phyloP scores from a whole-genome alignment of 2,888 invertebrate species.

The Siphlonurus alternatus region DNA sequence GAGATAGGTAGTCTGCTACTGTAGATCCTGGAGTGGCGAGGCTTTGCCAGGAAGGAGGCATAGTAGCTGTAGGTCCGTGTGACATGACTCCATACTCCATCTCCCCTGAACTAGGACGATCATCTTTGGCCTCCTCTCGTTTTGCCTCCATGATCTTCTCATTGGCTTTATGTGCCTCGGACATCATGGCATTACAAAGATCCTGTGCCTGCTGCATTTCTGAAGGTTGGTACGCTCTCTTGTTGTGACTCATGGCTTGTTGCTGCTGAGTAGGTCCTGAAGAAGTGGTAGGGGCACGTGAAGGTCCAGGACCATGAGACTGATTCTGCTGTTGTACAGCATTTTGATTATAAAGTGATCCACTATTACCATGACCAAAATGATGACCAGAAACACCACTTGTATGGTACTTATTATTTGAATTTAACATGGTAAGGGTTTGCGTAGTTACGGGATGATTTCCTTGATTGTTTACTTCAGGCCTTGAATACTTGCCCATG shows the following conservation, averaged over 20 bases:
- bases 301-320: conserved; percentile 13
- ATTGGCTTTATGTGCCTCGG: conserved; percentile 9
- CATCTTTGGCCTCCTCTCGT: conserved; percentile 14
- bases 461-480: conserved; percentile 19
- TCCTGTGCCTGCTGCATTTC: conserved; percentile 13
- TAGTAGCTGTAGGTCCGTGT: conserved; percentile 21
- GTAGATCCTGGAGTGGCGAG: conserved; percentile 55
- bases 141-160: conserved; percentile 13
- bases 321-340: conserved; percentile 13
- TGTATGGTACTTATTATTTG: conserved; percentile 14
- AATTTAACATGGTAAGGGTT: conserved; percentile 13
- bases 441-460: conserved; percentile 9
- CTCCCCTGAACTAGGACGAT: conserved; percentile 14
- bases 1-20: conserved; percentile 70
- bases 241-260: conserved; percentile 29
- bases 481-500: conserved; percentile 44
- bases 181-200: conserved; percentile 15
- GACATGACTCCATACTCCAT: conserved; percentile 14
- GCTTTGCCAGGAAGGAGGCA: conserved; percentile 52
- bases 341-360: conserved; percentile 15
- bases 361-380: conserved; percentile 9
- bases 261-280: conserved; percentile 22
- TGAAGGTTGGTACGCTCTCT: not conserved
- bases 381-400: conserved; percentile 10
- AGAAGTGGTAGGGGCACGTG: conserved; percentile 26